phyloP scores from a whole-genome alignment of 2,797 vertebrate genomes.

The Platyrinchus mystaceus region DNA sequence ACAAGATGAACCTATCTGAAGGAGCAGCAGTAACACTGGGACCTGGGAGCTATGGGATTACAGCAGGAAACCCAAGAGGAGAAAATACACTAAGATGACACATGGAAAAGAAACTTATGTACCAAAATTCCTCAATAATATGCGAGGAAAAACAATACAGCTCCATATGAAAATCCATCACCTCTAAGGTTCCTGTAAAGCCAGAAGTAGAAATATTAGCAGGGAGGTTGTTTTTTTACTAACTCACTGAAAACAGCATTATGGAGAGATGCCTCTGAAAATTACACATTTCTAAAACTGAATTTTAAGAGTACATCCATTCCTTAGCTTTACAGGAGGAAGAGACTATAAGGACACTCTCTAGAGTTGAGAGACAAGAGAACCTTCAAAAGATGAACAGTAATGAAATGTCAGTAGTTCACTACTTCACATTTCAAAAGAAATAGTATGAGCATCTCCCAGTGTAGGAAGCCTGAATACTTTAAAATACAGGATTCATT shows the following conservation, averaged over 20 bases:
- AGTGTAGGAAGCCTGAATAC: not conserved
- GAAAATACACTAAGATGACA: not conserved
- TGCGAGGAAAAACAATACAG: not conserved
- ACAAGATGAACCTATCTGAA: not conserved
- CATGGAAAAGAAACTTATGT: not conserved
- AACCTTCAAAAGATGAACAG: not conserved
- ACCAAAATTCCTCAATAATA: not conserved
- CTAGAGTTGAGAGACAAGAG: not conserved
- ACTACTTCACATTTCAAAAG: not conserved
- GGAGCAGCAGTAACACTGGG: not conserved
- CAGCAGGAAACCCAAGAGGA: not conserved
- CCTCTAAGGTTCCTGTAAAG: not conserved
- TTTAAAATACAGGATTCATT: not conserved
- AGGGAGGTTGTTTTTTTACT: not conserved
- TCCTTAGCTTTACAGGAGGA: not conserved
- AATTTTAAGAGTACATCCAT: not conserved
- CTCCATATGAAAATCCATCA: not conserved
- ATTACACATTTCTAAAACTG: not conserved
- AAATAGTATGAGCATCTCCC: not conserved
- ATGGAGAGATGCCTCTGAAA: not conserved
- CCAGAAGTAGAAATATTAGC: not conserved
- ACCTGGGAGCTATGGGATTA: not conserved
- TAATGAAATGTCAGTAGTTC: not conserved
- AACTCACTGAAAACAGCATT: not conserved
- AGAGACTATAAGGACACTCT: not conserved